Evolutionary conservation across 2,113 vertebrate genomes (phyloP).

Genomic region (Alectura lathami): DNA sequence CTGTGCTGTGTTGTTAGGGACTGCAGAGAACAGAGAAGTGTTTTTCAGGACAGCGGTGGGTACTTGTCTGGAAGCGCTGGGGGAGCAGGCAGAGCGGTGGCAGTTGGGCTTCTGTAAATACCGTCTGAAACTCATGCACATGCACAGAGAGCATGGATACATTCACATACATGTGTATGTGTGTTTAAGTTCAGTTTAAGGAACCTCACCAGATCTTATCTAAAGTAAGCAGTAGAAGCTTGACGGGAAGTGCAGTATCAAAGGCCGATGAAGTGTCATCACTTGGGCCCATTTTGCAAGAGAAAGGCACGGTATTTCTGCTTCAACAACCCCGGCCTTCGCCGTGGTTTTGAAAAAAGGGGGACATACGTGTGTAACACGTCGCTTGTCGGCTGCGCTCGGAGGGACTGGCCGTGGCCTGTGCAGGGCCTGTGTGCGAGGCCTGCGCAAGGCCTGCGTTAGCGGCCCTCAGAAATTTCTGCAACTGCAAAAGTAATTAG

Average conservation of each 20-base stretch:
- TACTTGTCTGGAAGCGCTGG: background rate
- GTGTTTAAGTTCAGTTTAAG: background rate
- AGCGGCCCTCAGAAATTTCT: background rate
- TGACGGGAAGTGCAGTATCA: background rate
- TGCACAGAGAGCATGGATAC: background rate
- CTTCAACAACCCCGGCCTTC: background rate
- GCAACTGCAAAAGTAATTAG: conserved; percentile 76
- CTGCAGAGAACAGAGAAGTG: background rate
- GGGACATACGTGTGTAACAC: accelerated
- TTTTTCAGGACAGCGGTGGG: background rate
- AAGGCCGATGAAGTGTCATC: too few species aligned
- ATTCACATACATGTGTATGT: background rate
- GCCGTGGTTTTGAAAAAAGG: background rate
- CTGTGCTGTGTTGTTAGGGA: background rate
- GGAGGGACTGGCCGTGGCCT: background rate
- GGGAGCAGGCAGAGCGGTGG: accelerated
- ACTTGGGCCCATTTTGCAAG: background rate
- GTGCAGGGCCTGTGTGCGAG: too few species aligned
- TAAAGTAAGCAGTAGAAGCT: background rate
- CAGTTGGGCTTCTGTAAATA: accelerated
- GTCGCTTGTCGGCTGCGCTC: accelerated
- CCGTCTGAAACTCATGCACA: background rate
- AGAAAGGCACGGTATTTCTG: background rate
- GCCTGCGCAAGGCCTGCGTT: background rate
- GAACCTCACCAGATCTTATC: background rate